Conservation (phyloP, 2,888 invertebrate species). For the Rhaphigaster nebulosa region DNA sequence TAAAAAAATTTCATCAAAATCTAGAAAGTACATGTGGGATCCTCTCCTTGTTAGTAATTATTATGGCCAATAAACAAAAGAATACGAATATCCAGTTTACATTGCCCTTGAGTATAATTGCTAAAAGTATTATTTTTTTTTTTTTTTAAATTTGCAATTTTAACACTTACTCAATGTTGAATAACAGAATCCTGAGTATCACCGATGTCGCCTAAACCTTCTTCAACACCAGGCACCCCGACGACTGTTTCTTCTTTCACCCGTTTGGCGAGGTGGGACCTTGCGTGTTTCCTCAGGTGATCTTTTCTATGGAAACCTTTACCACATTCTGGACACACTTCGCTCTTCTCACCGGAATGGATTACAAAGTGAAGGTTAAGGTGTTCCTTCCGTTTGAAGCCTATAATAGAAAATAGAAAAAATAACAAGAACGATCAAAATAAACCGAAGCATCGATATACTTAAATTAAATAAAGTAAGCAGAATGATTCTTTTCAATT, state of each 20-base stretch:
- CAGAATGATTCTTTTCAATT: no score
- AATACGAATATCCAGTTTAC: no score
- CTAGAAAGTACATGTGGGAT: no score
- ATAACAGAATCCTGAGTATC: slow-evolving; percentile 54
- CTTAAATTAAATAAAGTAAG: no score
- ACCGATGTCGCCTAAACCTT: slow-evolving; percentile 61
- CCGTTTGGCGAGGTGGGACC: slow-evolving; percentile 82
- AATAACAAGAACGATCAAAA: neutral
- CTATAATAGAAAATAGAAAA: slow-evolving; percentile 62
- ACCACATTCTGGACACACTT: slow-evolving; percentile 82
- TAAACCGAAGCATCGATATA: neutral
- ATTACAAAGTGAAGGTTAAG: slow-evolving; percentile 87
- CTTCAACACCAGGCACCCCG: slow-evolving; percentile 62
- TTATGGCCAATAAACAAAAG: no score
- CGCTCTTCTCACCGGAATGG: slow-evolving; percentile 87
- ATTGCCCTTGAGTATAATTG: no score
- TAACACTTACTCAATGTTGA: slow-evolving; percentile 54
- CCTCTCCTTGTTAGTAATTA: no score
- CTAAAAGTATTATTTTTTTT: neutral
- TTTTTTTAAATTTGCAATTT: no score
- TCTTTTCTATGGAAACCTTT: slow-evolving; percentile 88
- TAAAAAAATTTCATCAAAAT: no score
- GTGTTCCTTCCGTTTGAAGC: slow-evolving; percentile 86
- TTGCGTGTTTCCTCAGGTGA: slow-evolving; percentile 83
- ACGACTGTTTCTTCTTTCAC: slow-evolving; percentile 75